Evolutionary conservation across 2,113 vertebrate genomes (phyloP), one percentile per base, ranked within the genome.

Genomic region (Psettodes erumei): DNA sequence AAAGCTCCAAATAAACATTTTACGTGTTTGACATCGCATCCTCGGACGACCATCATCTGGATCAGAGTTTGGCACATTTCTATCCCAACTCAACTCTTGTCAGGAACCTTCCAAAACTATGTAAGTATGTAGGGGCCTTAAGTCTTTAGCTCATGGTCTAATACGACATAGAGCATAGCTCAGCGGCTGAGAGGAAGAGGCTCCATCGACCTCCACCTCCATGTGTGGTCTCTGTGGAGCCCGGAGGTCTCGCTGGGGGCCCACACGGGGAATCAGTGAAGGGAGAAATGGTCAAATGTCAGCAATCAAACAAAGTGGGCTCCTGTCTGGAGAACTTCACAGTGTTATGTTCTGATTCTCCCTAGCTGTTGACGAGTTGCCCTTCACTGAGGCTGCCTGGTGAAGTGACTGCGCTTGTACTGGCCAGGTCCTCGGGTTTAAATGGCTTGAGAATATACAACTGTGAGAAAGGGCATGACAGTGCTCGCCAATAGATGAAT

Each of bases 151-250:
- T 47, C 38, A 32, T 25, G 27, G 25, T 56, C 42, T 69, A 15
- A 69, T 21, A 64, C 27, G 21, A 63, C 42, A 30, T 3, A 23
- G 18, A 61, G 68, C 62, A 81, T 56, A 80, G 68, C 77, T 81
- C 73, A 84, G 42, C 69, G 71, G 71, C 70, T 67, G 59, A 35
- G 51, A 55, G 19, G 10, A 43, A 53, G 35, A 33, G 38, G 64
- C 35, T 62, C 47, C 32, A 2, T 37, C 37, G 6, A 27, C 65
- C 25, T 25, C 60, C 16, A 23, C 62, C 80, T 84, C 61, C 76
- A 50, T 54, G 88, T 88, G 90, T 84, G 89, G 91, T 89, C 88
- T 61, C 50, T 47, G 42, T 74, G 51, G n/a, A 77, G 66, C 56
- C 59, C 42, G 5, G 58, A 70, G 85, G 76, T 71, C 78, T 75